These are phyloP conservation scores for Eclectus roratus DNA, from an alignment of 2,113 vertebrate genomes.

Conservation along the genomic window DNA sequence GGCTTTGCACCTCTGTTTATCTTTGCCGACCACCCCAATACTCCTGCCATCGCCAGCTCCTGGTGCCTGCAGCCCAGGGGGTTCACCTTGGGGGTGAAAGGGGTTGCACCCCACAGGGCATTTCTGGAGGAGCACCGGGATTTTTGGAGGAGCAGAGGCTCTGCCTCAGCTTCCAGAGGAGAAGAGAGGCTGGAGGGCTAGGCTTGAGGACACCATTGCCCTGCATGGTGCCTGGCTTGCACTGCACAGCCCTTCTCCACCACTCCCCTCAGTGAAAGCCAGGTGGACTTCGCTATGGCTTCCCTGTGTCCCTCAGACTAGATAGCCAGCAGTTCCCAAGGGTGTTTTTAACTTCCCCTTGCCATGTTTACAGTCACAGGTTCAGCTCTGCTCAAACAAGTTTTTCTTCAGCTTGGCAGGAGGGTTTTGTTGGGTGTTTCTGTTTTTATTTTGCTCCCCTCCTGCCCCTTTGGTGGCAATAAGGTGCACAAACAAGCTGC, in stretches of 20 bases:
- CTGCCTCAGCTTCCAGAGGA: neutral
- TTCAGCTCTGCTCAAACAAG: neutral
- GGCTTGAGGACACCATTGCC: no score
- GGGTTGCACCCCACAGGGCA: neutral
- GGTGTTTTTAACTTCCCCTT: neutral
- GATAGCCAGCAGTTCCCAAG: neutral
- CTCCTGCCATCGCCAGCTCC: rapidly evolving
- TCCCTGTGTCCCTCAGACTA: neutral
- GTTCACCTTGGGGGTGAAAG: rapidly evolving
- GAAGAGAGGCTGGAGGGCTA: neutral
- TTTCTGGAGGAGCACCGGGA: neutral
- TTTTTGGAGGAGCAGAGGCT: neutral
- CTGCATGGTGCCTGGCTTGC: rapidly evolving
- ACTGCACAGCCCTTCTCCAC: neutral
- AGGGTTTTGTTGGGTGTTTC: neutral
- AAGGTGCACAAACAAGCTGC: neutral
- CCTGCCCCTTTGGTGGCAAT: neutral
- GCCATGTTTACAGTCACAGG: neutral
- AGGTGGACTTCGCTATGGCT: neutral
- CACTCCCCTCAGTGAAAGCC: rapidly evolving
- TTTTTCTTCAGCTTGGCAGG: neutral
- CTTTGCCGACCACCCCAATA: rapidly evolving
- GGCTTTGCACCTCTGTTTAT: neutral
- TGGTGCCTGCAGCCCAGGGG: neutral
- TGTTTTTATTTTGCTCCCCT: neutral